Conservation (phyloP, 1,140 invertebrate species). For the Anastrepha ludens region DNA sequence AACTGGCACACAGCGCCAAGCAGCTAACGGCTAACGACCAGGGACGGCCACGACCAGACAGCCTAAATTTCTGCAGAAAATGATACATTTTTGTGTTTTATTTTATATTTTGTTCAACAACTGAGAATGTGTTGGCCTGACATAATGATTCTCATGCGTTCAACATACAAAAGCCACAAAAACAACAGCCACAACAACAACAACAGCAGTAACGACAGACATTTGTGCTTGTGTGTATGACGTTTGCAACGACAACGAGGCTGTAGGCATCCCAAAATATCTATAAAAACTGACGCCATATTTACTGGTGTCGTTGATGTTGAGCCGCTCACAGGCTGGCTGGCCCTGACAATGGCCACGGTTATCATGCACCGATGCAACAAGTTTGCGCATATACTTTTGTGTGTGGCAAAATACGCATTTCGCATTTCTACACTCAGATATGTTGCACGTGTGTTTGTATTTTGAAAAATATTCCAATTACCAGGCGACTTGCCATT, state of each 20-base stretch:
- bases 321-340: not conserved
- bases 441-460: too few relatives aligned
- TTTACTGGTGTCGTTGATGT: not conserved
- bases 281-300: not conserved
- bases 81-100: not conserved
- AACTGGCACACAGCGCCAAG: not conserved
- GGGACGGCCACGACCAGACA: too few relatives aligned
- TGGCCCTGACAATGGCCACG: not conserved
- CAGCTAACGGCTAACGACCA: not conserved
- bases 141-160: not conserved
- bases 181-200: conserved; percentile 1
- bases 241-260: conserved; percentile 7
- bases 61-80: not conserved
- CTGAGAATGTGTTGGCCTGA: not conserved
- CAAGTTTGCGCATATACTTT: not conserved
- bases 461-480: too few relatives aligned
- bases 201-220: conserved; percentile 8
- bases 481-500: too few relatives aligned
- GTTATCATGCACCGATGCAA: not conserved
- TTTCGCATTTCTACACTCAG: too few relatives aligned
- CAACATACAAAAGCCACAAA: not conserved
- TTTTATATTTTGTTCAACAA: not conserved
- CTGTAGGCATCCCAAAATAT: not conserved
- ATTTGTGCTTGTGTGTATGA: not conserved
- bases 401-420: not conserved